phyloP scores from a whole-genome alignment of 2,888 invertebrate genomes.

The Diarsia dahlii region DNA sequence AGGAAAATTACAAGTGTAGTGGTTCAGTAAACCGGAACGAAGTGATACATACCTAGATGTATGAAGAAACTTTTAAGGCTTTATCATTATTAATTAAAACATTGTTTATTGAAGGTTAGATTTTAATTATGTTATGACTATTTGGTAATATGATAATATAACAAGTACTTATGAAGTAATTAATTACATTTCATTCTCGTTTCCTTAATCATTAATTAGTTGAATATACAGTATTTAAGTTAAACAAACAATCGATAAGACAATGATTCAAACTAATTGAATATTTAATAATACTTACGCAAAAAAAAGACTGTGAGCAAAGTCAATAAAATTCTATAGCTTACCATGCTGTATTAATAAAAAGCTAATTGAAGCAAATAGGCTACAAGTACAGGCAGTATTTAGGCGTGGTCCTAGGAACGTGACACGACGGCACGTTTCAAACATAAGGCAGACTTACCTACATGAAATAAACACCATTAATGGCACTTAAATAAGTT shows the following conservation, averaged over 20 bases:
- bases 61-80: background rate
- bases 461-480: constrained; percentile 26
- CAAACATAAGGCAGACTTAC: constrained; percentile 1
- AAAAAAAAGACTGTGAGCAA: background rate
- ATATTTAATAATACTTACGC: background rate
- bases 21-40: constrained; percentile 12
- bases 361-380: constrained; percentile 48
- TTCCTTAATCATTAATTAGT: background rate
- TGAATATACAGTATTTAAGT: background rate
- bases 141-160: background rate
- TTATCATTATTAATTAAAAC: background rate
- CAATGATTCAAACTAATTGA: background rate
- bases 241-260: background rate
- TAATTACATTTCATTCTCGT: background rate
- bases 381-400: constrained; percentile 27
- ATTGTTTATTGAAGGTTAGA: background rate
- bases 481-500: constrained; percentile 35
- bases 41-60: constrained; percentile 22
- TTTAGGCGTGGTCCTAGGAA: constrained; percentile 24
- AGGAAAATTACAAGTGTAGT: constrained; percentile 46
- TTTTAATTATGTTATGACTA: background rate
- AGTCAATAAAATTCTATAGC: background rate
- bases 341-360: constrained; percentile 29
- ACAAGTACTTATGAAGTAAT: background rate
- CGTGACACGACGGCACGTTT: constrained; percentile 51